Conservation (phyloP, 2,888 invertebrate genomes). For the Hyles lineata region DNA sequence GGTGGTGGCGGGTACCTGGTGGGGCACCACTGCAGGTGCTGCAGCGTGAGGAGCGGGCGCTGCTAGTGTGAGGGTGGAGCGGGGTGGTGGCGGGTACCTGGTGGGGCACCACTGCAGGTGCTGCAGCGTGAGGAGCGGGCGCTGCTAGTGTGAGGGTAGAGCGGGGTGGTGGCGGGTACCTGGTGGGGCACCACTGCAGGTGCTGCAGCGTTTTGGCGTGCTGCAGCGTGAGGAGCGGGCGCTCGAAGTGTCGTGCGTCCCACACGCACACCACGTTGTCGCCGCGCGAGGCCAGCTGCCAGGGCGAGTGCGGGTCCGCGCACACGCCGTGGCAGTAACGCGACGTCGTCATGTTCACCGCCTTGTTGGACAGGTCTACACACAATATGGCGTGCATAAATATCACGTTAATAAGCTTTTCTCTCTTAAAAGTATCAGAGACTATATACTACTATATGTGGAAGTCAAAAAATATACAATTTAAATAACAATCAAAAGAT, state of each 20-base stretch:
- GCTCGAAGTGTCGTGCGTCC: slow-evolving; percentile 94
- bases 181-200: slow-evolving; percentile 95
- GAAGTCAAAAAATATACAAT: not conserved
- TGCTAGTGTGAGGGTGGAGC: too few relatives aligned
- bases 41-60: too few relatives aligned
- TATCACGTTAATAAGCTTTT: not conserved
- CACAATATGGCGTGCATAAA: not conserved
- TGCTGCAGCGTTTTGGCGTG: slow-evolving; percentile 88
- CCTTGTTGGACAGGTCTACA: slow-evolving; percentile 88
- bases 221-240: slow-evolving; percentile 90
- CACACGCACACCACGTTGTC: slow-evolving; percentile 93
- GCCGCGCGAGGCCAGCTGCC: slow-evolving; percentile 92
- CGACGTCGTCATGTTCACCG: slow-evolving; percentile 87
- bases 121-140: not conserved
- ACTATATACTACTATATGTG: not conserved
- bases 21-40: too few relatives aligned
- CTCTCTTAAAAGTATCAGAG: not conserved
- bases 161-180: slow-evolving; percentile 31
- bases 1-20: too few relatives aligned
- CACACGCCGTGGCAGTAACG: slow-evolving; percentile 94
- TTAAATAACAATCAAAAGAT: too few relatives aligned
- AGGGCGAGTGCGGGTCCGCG: slow-evolving; percentile 90
- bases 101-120: too few relatives aligned
- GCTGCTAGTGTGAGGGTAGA: too few relatives aligned
- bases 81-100: too few relatives aligned